Conservation (phyloP, 2,888 invertebrate species). For the Caenorhabditis sp. region DNA sequence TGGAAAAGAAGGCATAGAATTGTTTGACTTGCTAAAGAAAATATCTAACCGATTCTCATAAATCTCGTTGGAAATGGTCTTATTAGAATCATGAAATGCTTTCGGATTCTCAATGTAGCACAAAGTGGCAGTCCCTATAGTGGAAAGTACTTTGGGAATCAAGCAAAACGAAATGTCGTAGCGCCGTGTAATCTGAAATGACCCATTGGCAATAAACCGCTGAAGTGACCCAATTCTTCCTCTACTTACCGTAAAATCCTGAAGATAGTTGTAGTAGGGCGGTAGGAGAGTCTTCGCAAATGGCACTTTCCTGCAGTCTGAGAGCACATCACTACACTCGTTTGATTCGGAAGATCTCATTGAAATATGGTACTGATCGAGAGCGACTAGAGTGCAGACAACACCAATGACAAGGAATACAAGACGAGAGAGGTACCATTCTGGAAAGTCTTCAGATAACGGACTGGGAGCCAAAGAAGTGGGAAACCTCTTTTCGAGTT, state of each 20-base stretch:
- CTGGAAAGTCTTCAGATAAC: conserved; percentile 20
- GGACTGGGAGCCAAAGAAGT: too few relatives aligned
- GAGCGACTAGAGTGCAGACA: background rate
- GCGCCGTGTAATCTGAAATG: conserved; percentile 14
- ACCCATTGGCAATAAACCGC: background rate
- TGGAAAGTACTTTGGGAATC: conserved; percentile 52
- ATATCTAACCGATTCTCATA: conserved; percentile 26
- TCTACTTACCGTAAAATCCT: conserved; percentile 44
- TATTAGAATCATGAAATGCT: conserved; percentile 17
- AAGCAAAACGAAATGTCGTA: conserved; percentile 44
- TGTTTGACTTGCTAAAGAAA: background rate
- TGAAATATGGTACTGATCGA: conserved; percentile 23
- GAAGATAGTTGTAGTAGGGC: conserved; percentile 52
- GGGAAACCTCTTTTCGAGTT: conserved; percentile 30
- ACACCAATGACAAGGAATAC: conserved; percentile 7
- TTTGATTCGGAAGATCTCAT: conserved; percentile 14
- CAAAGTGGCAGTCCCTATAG: conserved; percentile 39
- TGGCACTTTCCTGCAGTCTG: conserved; percentile 12
- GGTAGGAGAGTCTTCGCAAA: conserved; percentile 38
- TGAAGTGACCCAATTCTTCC: background rate
- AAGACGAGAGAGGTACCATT: conserved; percentile 6
- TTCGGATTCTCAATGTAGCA: conserved; percentile 45
- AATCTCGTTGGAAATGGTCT: conserved; percentile 30
- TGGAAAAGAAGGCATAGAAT: too few relatives aligned
- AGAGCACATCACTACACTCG: conserved; percentile 39